phyloP scores from a whole-genome alignment of 2,113 vertebrate genomes.

The Semicossyphus pulcher region DNA sequence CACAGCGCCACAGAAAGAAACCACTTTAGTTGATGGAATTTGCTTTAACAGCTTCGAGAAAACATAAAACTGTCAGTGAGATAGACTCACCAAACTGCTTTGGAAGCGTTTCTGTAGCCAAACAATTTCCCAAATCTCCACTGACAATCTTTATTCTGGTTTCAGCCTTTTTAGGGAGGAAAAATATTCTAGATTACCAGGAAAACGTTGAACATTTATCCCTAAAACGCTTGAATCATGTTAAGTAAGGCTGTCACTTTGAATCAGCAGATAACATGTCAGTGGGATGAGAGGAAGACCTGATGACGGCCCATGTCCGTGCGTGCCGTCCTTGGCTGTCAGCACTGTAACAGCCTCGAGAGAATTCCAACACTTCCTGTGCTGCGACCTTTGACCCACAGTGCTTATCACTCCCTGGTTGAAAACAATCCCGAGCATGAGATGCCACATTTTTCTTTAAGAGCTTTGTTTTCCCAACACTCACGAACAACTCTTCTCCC shows the following conservation, averaged over 20 bases:
- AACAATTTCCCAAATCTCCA: background rate
- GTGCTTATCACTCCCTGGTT: slow-evolving; percentile 60
- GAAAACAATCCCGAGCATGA: slow-evolving; percentile 60
- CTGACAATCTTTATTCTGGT: background rate
- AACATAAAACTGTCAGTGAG: background rate
- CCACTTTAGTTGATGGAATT: slow-evolving; percentile 5
- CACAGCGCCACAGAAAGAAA: slow-evolving; percentile 2
- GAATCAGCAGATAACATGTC: slow-evolving; percentile 27
- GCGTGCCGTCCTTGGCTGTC: slow-evolving; percentile 75
- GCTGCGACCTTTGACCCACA: slow-evolving; percentile 73
- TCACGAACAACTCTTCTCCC: slow-evolving; percentile 33
- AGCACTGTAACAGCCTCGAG: slow-evolving; percentile 55
- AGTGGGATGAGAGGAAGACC: slow-evolving; percentile 53
- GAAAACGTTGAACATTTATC: background rate
- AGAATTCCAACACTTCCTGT: slow-evolving; percentile 80
- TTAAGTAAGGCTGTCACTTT: background rate
- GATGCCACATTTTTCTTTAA: slow-evolving; percentile 49
- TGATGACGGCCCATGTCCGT: slow-evolving; percentile 29
- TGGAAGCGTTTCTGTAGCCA: background rate
- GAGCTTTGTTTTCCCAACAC: slow-evolving; percentile 43
- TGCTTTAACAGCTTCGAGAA: background rate
- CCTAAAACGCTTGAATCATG: background rate
- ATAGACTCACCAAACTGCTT: slow-evolving; percentile 13
- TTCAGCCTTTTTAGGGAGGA: background rate
- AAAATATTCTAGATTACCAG: background rate